Evolutionary conservation across 2,113 vertebrate species (phyloP), one percentile per base, ranked within the genome.

Genomic region (Saccopteryx leptura): DNA sequence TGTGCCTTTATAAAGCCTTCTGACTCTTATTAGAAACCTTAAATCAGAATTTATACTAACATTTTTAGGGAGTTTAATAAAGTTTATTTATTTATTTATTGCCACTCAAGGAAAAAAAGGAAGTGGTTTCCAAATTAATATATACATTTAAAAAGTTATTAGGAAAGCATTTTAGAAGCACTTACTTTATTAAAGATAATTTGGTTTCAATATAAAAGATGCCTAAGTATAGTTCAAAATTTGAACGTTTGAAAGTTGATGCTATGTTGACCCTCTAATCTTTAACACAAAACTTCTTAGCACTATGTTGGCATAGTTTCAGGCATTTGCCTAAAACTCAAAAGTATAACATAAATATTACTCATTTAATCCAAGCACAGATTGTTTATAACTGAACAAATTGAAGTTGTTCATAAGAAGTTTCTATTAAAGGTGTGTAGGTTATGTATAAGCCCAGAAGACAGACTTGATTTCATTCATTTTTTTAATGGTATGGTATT

Each of bases 201-300:
- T 8, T 85, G 50, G 56, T 60, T 87, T 5, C 14, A 80, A 1
- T 76, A 46, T 52, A 88, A 28, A 7, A 8, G 33, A 54, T 69
- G 19, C 28, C 31, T 50, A 61, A 58, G 18, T 86, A 9, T 33
- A 92, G 69, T 93, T 91, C 68, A 76, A 19, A 60, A 11, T 48
- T 69, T 85, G 31, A 79, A 60, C 19, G 28, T 88, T 78, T 78
- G 54, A 83, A 39, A 23, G 10, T 90, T 86, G 39, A 81, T 68
- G 12, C 63, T 85, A 7, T 72, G 0, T 80, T 83, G 72, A 72
- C 50, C 14, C 2, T 74, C 31, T 81, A 69, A 26, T 76, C 31
- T 72, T 88, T 79, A 93, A 83, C 60, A 56, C 33, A 81, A 76
- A 93, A 76, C 18, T 23, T 94, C 52, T 75, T 75, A 33, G 9